Base-by-base conservation (phyloP, 2,113 vertebrate species). In the Rhombomys opimus region DNA sequence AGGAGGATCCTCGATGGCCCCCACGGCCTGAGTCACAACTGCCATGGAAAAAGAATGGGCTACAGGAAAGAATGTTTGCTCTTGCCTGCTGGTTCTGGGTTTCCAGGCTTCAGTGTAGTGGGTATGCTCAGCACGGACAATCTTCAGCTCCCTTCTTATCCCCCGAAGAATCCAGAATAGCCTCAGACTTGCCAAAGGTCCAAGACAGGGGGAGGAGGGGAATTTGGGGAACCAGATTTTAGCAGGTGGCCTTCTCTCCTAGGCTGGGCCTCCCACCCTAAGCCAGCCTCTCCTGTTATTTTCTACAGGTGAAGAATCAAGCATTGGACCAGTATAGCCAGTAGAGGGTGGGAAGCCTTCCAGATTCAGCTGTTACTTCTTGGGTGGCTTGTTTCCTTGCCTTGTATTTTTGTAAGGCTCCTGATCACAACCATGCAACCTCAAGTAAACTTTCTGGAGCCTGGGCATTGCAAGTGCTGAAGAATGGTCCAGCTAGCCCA, bases 281-380 rank as follows among this genome's bases (percentile, higher is more conserved):
- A 8, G 1, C 70, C 22, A 65, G 30, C 52, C 59, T 17, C 17
- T 85, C 27, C 7, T 9, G 5, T 20, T 23, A 25, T 27, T 18
- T 0, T 50, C 90, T 96, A 78, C 96, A 98, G 98, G 94, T 94
- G 76, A 98, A 96, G 92, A 97, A 87, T 7, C 94, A 85, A 32
- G 35, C 32, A 2, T 80, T 8, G 0, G 95, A 98, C 27, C 90
- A 59, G 0, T 70, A 98, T 70, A 97, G 95, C 88, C 97, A 97
- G 54, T 96, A 98, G 75, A 20, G 0, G 0, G 65, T 7, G 13
- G 78, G 88, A 88, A 89, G 3, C 75, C 38, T 84, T 65, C 70
- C 61, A 35, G 35, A 50, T 72, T 17, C 73, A 46, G 61, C 81
- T 0, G 87, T 78, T 25, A 32, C n/a, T 91, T 72, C 82, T 50